Conservation (phyloP, 2,113 vertebrate species). For the Amblyopsis rosae region DNA sequence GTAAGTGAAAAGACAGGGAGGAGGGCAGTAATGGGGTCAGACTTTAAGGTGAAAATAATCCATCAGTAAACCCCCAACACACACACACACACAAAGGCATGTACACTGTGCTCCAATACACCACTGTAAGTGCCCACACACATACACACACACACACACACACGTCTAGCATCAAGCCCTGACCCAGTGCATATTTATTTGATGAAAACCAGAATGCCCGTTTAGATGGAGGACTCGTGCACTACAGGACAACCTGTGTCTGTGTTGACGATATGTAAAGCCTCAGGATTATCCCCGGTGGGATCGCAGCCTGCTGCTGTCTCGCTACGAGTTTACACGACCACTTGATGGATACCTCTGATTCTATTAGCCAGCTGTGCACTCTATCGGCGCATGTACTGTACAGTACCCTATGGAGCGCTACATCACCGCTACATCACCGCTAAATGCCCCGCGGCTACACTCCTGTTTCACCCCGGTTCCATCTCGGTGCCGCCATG, state of each 20-base stretch:
- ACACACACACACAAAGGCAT: conserved; percentile 20
- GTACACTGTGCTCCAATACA: conserved; percentile 30
- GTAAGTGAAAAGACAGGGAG: conserved; percentile 20
- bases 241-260: conserved; percentile 63
- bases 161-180: conserved; percentile 33
- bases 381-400: conserved; percentile 35
- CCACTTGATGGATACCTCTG: conserved; percentile 65
- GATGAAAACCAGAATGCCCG: conserved; percentile 71
- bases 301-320: conserved; percentile 58
- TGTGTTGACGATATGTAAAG: conserved; percentile 75
- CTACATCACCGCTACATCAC: conserved; percentile 59
- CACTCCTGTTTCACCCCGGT: conserved; percentile 48
- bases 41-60: conserved; percentile 70
- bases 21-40: conserved; percentile 72
- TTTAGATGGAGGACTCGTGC: conserved; percentile 51
- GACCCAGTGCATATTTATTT: conserved; percentile 48
- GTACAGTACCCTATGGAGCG: conserved; percentile 51
- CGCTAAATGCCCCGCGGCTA: conserved; percentile 56
- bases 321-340: conserved; percentile 61
- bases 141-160: conserved; percentile 20
- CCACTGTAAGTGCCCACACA: conserved; percentile 28
- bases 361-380: conserved; percentile 67
- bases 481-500: conserved; percentile 50
- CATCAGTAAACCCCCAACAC: conserved; percentile 70
- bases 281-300: conserved; percentile 64